Base-by-base conservation (phyloP, 2,888 invertebrate species). In the Melipona beecheii region DNA sequence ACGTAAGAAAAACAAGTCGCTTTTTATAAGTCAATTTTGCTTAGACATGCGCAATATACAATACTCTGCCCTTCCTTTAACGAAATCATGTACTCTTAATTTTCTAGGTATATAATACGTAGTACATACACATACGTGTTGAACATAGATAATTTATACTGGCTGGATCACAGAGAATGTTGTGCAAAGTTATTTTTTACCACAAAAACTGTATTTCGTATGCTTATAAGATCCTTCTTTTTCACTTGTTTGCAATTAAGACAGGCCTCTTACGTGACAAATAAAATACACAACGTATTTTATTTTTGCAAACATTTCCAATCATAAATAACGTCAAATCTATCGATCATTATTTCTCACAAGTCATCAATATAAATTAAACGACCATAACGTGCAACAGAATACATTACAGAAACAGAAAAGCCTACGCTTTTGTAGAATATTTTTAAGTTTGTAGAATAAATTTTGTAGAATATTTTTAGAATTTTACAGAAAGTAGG, bases 1-100 rank as follows among this genome's bases (percentile, higher is more conserved):
- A 56, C 24, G 58, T 36, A 74, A 70, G 69, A 65, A 64, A 65
- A 52, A 31, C 31, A 78, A 70, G 43, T 31, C 43, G 70, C n/a
- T 65, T 79, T 43, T 79, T 60, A 68, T 72, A 58, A 82, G 79
- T 74, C 75, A 75, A 80, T 82, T 82, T 79, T 82, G 31, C 58
- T 66, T 21, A 75, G 50, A 60, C 80, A 80, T 71, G 79, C 75
- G 82, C 80, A 75, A 66, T 19, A 50, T 58, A 60, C 50, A n/a
- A 58, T 43, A 66, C 36, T 24, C 36, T 9, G 27, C 70, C 70
- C 79, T 71, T 79, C 69, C 31, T 68, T 66, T 79, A 56, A 80
- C 54, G 19, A 75, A 66, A 60, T 75, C 56, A 71, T 43, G 52
- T 72, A 58, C 66, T 71, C 50, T 71, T 71, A 80, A 80, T 54